These are phyloP conservation scores for Diceros bicornis DNA, from an alignment of 2,797 vertebrate genomes.

Conservation along the genomic window DNA sequence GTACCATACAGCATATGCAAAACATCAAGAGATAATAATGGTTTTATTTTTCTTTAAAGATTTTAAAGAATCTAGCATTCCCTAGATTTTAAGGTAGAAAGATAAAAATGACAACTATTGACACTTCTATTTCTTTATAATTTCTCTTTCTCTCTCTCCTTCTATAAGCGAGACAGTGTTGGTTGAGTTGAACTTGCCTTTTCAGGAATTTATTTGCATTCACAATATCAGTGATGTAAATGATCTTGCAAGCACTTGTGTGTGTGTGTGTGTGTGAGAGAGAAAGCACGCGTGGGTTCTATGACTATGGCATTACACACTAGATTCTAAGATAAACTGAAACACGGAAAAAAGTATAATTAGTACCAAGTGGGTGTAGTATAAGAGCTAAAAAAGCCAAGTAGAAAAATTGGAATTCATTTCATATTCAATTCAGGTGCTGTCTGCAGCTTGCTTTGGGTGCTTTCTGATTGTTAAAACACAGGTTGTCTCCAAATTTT, in stretches of 20 bases:
- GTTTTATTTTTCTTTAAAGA: constrained; percentile 15
- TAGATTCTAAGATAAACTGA: constrained; percentile 81
- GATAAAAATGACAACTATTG: constrained; percentile 54
- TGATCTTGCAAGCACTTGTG: constrained; percentile 56
- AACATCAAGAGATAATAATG: background rate
- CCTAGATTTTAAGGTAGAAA: constrained; percentile 43
- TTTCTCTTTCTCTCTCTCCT: background rate
- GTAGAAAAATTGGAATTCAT: constrained; percentile 68
- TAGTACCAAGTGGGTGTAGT: constrained; percentile 85
- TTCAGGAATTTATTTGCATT: constrained; percentile 73
- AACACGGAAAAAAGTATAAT: constrained; percentile 87
- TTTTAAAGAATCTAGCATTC: background rate
- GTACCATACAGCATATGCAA: background rate
- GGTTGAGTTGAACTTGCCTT: constrained; percentile 19
- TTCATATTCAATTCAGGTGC: constrained; percentile 58
- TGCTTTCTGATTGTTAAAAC: constrained; percentile 48
- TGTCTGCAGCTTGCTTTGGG: constrained; percentile 19
- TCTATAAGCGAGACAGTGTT: constrained; percentile 36
- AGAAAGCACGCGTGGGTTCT: background rate
- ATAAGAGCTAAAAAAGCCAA: constrained; percentile 86
- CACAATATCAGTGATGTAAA: constrained; percentile 68
- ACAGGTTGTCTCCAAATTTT: constrained; percentile 4
- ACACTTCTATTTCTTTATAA: constrained; percentile 58
- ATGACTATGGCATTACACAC: constrained; percentile 77
- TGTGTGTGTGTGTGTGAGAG: background rate